Evolutionary conservation across 2,888 invertebrate species (phyloP).

Genomic region (Blomia tropicalis): DNA sequence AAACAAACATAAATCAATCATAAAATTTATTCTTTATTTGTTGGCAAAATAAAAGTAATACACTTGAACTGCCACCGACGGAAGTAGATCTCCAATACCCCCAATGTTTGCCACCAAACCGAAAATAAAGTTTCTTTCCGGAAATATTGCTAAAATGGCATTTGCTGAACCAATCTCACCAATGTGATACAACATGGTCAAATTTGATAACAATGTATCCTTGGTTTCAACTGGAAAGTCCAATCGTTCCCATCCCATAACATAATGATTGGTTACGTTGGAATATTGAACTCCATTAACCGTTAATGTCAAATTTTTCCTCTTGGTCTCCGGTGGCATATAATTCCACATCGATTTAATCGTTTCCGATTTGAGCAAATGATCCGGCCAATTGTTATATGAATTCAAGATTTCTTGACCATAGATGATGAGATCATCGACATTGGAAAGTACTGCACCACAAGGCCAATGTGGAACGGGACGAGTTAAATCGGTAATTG

Average conservation of each 20-base stretch:
- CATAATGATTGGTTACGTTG: conserved; percentile 29
- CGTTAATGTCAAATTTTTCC: not conserved
- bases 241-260: conserved; percentile 10
- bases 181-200: conserved; percentile 36
- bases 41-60: not conserved
- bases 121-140: conserved; percentile 39
- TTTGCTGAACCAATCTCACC: conserved; percentile 45
- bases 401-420: conserved; percentile 43
- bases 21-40: not conserved
- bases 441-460: conserved; percentile 44
- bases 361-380: conserved; percentile 37
- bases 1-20: too few relatives aligned
- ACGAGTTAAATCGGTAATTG: conserved; percentile 3
- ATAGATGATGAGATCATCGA: conserved; percentile 41
- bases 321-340: conserved; percentile 25
- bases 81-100: conserved; percentile 30
- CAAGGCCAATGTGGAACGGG: conserved; percentile 15
- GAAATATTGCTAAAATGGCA: conserved; percentile 39
- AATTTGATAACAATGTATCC: conserved; percentile 38
- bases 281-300: not conserved
- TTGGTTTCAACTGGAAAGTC: conserved; percentile 35
- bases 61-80: not conserved
- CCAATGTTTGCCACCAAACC: conserved; percentile 40
- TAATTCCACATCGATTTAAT: conserved; percentile 37
- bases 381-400: conserved; percentile 33